Conservation (phyloP, 2,113 vertebrate species). For the Cyprinodon tularosa region DNA sequence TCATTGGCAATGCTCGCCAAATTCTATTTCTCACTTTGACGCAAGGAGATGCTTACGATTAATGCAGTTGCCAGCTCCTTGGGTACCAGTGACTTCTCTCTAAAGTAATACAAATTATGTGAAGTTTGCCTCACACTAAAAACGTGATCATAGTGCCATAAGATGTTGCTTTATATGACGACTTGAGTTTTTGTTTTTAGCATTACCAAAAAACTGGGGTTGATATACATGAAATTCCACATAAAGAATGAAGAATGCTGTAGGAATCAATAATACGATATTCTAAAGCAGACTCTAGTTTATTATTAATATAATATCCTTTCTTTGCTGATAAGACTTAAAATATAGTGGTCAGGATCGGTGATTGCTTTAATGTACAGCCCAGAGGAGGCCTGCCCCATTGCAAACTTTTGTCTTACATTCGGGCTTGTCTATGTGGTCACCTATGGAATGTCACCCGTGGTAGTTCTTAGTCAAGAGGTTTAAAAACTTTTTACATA, state of each 20-base stretch:
- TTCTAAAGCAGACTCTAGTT: background rate
- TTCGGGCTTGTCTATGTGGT: background rate
- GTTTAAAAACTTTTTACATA: background rate
- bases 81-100: background rate
- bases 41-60: conserved; percentile 4
- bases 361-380: background rate
- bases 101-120: conserved; percentile 6
- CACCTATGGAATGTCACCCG: background rate
- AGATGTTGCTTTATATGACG: background rate
- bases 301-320: background rate
- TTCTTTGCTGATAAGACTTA: background rate
- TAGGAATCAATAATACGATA: background rate
- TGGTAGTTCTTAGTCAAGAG: background rate
- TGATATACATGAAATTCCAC: background rate
- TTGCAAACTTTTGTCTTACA: background rate
- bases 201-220: too few species aligned
- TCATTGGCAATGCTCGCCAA: conserved; percentile 7
- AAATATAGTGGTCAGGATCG: background rate
- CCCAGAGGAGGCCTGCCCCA: background rate
- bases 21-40: conserved; percentile 9
- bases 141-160: background rate
- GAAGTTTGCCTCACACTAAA: background rate
- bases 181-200: background rate
- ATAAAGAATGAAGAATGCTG: background rate
- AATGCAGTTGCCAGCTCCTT: background rate